Percentiles rank a stretch among this genome's conserved stretches.
Conservation (phyloP, 2,113 vertebrate species). For the Cynocephalus volans region DNA sequence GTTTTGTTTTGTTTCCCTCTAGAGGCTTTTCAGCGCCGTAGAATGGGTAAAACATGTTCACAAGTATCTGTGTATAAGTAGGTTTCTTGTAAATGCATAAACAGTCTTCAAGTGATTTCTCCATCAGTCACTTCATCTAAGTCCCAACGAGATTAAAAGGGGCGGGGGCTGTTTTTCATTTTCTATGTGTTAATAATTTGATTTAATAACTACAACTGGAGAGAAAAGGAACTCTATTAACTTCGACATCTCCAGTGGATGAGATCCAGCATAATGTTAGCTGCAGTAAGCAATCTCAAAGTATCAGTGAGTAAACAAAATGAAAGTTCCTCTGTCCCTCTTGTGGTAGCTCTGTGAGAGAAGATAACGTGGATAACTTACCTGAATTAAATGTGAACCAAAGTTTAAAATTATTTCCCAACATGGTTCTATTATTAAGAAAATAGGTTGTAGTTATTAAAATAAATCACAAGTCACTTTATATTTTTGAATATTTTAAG, state of each 20-base stretch:
- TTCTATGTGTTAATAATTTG: not conserved
- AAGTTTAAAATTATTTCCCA: not conserved
- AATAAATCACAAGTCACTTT: not conserved
- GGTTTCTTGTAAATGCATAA: not conserved
- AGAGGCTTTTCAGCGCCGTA: not conserved
- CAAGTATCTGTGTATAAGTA: not conserved
- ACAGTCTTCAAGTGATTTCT: not conserved
- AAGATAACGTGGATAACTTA: not conserved
- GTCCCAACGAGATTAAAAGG: not conserved
- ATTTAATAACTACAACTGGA: not conserved
- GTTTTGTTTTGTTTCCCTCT: not conserved
- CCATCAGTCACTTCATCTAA: not conserved
- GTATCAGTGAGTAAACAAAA: not conserved
- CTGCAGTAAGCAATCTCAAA: not conserved
- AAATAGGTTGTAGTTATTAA: not conserved
- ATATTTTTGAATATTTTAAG: not conserved
- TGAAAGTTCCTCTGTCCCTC: not conserved
- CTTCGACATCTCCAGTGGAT: not conserved
- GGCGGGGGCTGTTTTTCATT: not conserved
- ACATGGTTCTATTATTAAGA: not conserved
- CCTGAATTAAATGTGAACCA: not conserved
- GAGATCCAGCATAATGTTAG: not conserved
- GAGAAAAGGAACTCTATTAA: not conserved
- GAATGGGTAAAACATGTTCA: not conserved
- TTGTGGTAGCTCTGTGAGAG: not conserved